These are phyloP conservation scores for Trididemnum miniatum DNA, from an alignment of 23 tunicate genomes.

Conservation along the genomic window DNA sequence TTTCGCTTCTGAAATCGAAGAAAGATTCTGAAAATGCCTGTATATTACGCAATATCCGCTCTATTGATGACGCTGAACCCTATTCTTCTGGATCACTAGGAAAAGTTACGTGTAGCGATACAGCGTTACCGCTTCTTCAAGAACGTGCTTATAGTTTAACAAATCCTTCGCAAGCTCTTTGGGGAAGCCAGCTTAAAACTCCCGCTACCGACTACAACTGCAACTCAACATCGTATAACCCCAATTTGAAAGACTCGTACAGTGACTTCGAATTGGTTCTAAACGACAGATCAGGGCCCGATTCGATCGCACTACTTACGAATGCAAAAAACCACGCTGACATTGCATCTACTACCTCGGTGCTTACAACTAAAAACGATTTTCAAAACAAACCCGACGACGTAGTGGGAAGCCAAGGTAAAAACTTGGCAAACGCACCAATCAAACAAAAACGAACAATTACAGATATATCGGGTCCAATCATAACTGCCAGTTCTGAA, in stretches of 20 bases:
- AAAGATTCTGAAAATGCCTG: conserved; percentile 36
- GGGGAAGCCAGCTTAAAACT: neutral
- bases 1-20: conserved; percentile 47
- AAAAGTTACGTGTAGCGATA: neutral
- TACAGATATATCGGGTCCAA: neutral
- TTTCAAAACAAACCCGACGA: too few relatives aligned
- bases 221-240: too few relatives aligned
- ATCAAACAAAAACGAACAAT: too few relatives aligned
- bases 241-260: too few relatives aligned
- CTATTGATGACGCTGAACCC: conserved; percentile 3
- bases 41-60: conserved; percentile 25
- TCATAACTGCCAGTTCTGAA: neutral
- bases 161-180: neutral
- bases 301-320: too few relatives aligned
- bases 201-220: neutral
- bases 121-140: neutral
- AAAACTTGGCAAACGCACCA: too few relatives aligned
- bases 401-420: too few relatives aligned
- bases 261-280: too few relatives aligned
- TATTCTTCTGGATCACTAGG: neutral
- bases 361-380: too few relatives aligned
- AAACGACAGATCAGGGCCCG: too few relatives aligned
- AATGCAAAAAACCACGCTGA: too few relatives aligned
- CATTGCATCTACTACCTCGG: too few relatives aligned
- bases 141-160: conserved; percentile 20